A percentile compares a stretch with the other conserved stretches of the same genome.
phyloP scores from a whole-genome alignment of 2,888 invertebrate species.

The Oligia latruncula region DNA sequence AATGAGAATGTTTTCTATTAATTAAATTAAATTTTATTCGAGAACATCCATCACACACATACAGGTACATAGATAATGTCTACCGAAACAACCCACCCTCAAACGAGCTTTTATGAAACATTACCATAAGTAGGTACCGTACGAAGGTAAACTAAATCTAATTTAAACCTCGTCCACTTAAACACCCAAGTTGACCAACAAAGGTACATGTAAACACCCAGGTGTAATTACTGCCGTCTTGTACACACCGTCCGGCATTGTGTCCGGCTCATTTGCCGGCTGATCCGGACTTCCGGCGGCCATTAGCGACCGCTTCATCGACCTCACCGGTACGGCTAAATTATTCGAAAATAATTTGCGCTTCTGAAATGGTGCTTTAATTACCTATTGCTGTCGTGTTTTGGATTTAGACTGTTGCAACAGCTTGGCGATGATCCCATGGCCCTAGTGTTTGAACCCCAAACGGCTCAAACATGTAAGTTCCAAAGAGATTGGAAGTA shows the following conservation, averaged over 20 bases:
- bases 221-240: slow-evolving; percentile 55
- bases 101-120: not conserved
- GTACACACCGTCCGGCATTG: slow-evolving; percentile 47
- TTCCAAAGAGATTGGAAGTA: too few species aligned
- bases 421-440: too few species aligned
- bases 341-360: slow-evolving; percentile 45
- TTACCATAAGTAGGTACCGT: not conserved
- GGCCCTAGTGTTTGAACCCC: too few species aligned
- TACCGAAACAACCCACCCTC: not conserved
- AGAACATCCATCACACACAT: too few species aligned
- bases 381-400: slow-evolving; percentile 1
- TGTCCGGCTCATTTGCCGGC: slow-evolving; percentile 52
- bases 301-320: slow-evolving; percentile 45
- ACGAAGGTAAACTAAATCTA: not conserved
- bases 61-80: too few species aligned
- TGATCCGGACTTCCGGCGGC: slow-evolving; percentile 56
- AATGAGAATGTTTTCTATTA: too few species aligned
- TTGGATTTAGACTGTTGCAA: too few species aligned
- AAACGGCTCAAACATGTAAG: too few species aligned
- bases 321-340: slow-evolving; percentile 43
- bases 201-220: slow-evolving; percentile 14
- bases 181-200: slow-evolving; percentile 6
- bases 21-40: too few species aligned
- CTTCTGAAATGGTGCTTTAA: slow-evolving; percentile 16
- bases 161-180: slow-evolving; percentile 11